A percentile compares a stretch with the other conserved stretches of the same genome.
Conservation (phyloP, 2,797 vertebrate species). For the Malurus leucopterus region DNA sequence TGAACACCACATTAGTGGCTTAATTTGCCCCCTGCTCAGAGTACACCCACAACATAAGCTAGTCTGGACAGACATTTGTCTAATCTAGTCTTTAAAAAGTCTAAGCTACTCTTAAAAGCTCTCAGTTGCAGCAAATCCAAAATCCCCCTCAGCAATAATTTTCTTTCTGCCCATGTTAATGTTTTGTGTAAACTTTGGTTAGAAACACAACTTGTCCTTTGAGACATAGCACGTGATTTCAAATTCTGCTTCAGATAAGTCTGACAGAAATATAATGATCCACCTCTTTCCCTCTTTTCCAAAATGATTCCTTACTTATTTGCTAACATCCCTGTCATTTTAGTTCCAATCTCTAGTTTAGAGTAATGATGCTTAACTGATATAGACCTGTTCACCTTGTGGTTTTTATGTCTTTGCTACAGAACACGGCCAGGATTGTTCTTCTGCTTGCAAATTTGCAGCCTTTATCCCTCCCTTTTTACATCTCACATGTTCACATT, state of each 20-base stretch:
- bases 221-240: background rate
- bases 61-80: conserved; percentile 31
- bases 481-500: background rate
- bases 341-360: background rate
- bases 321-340: background rate
- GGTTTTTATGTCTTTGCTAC: background rate
- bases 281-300: background rate
- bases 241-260: background rate
- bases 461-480: background rate
- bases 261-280: background rate
- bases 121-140: conserved; percentile 25
- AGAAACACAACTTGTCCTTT: background rate
- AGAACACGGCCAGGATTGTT: background rate
- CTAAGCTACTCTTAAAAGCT: conserved; percentile 36
- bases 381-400: background rate
- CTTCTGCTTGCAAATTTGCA: background rate
- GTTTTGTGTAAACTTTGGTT: conserved; percentile 8
- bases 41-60: background rate
- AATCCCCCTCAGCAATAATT: background rate
- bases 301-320: background rate
- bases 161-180: background rate
- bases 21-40: background rate
- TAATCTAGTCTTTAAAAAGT: conserved; percentile 55
- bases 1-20: background rate
- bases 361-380: background rate